Evolutionary conservation across 2,888 invertebrate species (phyloP).

Genomic region (Axea sp.): DNA sequence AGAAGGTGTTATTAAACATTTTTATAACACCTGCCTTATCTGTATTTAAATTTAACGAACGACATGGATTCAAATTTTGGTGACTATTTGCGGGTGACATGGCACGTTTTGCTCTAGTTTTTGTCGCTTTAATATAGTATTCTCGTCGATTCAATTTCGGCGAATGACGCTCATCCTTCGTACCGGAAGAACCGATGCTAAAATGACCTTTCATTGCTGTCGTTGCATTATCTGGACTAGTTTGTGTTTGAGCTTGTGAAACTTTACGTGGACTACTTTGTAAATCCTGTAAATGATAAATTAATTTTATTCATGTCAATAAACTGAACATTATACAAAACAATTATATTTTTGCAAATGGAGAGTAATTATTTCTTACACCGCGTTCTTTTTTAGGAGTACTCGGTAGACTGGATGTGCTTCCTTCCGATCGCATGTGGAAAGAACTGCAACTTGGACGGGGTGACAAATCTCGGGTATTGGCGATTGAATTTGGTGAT

Average conservation of each 20-base stretch:
- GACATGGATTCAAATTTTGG: slow-evolving; percentile 76
- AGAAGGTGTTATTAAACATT: too few species aligned
- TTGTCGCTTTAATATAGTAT: slow-evolving; percentile 75
- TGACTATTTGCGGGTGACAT: slow-evolving; percentile 80
- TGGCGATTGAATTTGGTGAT: slow-evolving; percentile 80
- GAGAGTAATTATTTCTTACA: slow-evolving; percentile 60
- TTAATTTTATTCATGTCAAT: too few species aligned
- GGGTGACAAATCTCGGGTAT: slow-evolving; percentile 81
- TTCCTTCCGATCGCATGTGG: slow-evolving; percentile 80
- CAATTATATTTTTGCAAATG: background rate
- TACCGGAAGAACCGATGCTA: slow-evolving; percentile 82
- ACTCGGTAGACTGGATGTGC: slow-evolving; percentile 79
- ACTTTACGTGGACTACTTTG: slow-evolving; percentile 76
- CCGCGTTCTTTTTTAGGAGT: slow-evolving; percentile 79
- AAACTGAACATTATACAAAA: too few species aligned
- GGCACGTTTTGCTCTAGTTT: slow-evolving; percentile 78
- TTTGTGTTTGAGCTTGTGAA: slow-evolving; percentile 81
- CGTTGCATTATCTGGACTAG: slow-evolving; percentile 80
- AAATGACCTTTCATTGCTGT: slow-evolving; percentile 81
- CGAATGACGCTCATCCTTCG: slow-evolving; percentile 81
- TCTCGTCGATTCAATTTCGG: slow-evolving; percentile 82
- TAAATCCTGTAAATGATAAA: slow-evolving; percentile 72
- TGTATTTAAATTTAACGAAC: slow-evolving; percentile 75
- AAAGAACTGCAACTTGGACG: slow-evolving; percentile 81
- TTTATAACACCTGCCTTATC: slow-evolving; percentile 81